Evolutionary conservation across 2,888 invertebrate species (phyloP), one percentile per base, ranked within the genome.

Genomic region (Cheilosia pagana): DNA sequence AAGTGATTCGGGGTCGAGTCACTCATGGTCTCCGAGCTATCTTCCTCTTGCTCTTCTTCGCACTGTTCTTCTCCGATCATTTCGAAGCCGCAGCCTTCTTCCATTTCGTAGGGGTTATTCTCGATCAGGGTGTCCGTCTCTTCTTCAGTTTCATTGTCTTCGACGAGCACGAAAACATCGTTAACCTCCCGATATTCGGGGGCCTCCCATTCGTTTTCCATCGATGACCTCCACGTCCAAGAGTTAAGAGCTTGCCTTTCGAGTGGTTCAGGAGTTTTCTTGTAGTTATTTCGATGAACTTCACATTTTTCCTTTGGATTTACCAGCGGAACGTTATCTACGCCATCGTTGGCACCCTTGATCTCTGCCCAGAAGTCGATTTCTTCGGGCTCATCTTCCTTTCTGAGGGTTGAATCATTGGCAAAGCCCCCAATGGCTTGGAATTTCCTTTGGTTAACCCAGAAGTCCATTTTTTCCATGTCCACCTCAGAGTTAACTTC

Each of bases 231-330:
- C 72, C 87, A 87, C 25, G 78, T 86, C 72, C 82, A 76, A 39
- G 67, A 81, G 5, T 68, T 83, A 23, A 25, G 50, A 50, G 65
- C 48, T 65, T 63, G 39, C 21, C 72, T 67, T 60, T 57, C 48
- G 52, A 28, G 60, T 23, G 59, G 23, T 23, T 16, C 85, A 81
- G 57, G 57, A 35, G 72, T 65, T 31, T 91, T 90, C 19, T 89
- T 89, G 81, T 91, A 91, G 65, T 91, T 91, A 10, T 87, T 90
- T 0, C 91, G 89, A 7, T 90, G 90, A 28, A 88, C 87, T 52
- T 91, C 91, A 3, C 89, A 88, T 45, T 91, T 90, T 35, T 90
- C 89, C 6, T 68, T 75, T 16, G 31, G 16, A 4, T 65, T n/a
- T 25, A 88, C 87, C 10, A 76, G 72, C 0, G 63, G 83, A 14